Conservation (phyloP, 2,888 invertebrate genomes). For the Smittia sp. region DNA sequence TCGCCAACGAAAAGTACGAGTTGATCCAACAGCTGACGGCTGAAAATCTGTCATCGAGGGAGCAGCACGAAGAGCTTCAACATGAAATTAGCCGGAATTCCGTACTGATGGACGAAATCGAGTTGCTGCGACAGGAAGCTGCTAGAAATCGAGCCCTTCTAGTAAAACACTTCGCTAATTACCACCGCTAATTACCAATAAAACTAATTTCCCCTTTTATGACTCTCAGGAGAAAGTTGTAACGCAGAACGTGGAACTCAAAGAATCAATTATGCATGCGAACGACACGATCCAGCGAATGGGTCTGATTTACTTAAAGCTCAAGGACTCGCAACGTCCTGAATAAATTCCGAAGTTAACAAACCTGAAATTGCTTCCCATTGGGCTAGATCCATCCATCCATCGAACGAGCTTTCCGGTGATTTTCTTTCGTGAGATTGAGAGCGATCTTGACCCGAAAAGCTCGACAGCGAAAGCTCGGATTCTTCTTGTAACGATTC, state of each 20-base stretch:
- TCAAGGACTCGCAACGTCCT: not conserved
- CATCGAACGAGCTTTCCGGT: not conserved
- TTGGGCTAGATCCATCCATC: not conserved
- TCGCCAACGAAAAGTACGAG: constrained; percentile 49
- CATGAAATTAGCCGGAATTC: constrained; percentile 44
- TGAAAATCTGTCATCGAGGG: constrained; percentile 46
- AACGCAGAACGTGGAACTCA: constrained; percentile 38
- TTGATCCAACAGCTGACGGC: constrained; percentile 48
- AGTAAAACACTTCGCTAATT: not conserved
- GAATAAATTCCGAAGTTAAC: not conserved
- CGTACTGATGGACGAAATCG: constrained; percentile 13
- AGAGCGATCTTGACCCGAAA: no score
- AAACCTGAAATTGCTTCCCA: not conserved
- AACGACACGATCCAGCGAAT: constrained; percentile 40
- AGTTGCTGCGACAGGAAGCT: not conserved
- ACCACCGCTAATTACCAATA: not conserved
- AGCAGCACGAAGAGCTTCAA: constrained; percentile 46
- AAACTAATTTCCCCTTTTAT: not conserved
- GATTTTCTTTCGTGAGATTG: not conserved
- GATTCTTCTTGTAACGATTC: no score
- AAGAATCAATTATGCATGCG: not conserved
- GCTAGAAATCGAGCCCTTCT: constrained; percentile 13
- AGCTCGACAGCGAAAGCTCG: no score
- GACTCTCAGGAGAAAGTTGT: constrained; percentile 30
- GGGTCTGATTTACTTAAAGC: constrained; percentile 37